Evolutionary conservation across 2,113 vertebrate genomes (phyloP).

Genomic region (Aythya baeri): DNA sequence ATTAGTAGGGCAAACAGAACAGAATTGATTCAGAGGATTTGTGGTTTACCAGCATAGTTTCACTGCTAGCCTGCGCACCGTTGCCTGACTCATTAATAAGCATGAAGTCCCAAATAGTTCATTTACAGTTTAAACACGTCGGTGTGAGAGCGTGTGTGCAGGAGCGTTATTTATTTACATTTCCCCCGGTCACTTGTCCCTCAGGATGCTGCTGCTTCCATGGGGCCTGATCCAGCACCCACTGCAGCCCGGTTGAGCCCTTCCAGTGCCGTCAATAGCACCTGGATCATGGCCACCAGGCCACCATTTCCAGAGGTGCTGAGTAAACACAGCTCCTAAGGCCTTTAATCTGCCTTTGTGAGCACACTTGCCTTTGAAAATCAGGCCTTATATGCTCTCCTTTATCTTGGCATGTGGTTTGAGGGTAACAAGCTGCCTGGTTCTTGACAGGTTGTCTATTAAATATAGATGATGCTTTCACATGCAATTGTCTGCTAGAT

Average conservation of each 20-base stretch:
- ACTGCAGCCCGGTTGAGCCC: fast-evolving
- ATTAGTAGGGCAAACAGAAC: constrained; percentile 47
- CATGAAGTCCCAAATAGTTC: constrained; percentile 6
- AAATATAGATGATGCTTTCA: background rate
- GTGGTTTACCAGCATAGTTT: constrained; percentile 18
- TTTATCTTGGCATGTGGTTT: background rate
- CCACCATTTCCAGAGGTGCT: background rate
- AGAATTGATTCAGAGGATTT: constrained; percentile 46
- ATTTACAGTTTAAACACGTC: background rate
- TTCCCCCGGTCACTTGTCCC: constrained; percentile 6
- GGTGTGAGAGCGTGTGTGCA: background rate
- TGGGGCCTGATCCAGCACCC: background rate
- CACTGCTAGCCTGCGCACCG: background rate
- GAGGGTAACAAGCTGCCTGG: background rate
- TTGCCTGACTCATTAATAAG: constrained; percentile 33
- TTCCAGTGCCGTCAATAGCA: background rate
- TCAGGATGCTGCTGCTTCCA: background rate
- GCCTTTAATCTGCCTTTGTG: background rate
- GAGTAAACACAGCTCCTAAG: background rate
- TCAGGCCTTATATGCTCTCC: background rate
- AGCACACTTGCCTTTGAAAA: background rate
- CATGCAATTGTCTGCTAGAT: background rate
- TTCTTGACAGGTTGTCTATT: background rate
- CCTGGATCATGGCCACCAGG: background rate
- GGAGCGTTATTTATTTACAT: background rate